Percentiles rank a stretch among this genome's conserved stretches.
Conservation (phyloP, 1,140 invertebrate species). For the Lucilia sericata region DNA sequence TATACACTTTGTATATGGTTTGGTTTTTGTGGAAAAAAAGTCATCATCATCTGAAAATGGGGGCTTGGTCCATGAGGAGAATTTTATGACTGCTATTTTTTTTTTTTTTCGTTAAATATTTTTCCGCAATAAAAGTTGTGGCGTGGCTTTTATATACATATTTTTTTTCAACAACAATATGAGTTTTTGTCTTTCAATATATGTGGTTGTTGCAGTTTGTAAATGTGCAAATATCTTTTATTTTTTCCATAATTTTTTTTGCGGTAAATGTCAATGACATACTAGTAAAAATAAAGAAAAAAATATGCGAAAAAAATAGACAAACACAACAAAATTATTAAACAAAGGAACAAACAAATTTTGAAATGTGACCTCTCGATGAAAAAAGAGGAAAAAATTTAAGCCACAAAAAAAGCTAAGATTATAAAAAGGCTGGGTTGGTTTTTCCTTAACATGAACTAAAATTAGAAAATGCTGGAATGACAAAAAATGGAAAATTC, state of each 20-base stretch:
- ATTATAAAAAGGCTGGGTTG: constrained; percentile 9
- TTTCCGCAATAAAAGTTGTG: constrained; percentile 27
- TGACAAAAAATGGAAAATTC: neutral
- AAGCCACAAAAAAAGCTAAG: no score
- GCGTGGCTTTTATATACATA: constrained; percentile 12
- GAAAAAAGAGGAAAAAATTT: neutral
- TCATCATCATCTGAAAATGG: constrained; percentile 32
- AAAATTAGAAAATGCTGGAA: neutral
- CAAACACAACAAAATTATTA: constrained; percentile 8
- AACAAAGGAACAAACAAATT: constrained; percentile 35
- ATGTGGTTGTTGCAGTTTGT: neutral
- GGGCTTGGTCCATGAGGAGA: constrained; percentile 43
- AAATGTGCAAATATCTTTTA: constrained; percentile 36
- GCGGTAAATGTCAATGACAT: constrained; percentile 43
- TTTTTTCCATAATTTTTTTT: neutral
- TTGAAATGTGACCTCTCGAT: constrained; percentile 30
- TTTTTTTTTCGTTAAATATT: neutral
- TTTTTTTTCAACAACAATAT: neutral
- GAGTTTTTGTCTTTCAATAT: constrained; percentile 13
- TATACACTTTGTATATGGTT: neutral
- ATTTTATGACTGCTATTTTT: constrained; percentile 39
- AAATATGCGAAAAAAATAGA: neutral
- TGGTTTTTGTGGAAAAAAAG: constrained; percentile 16
- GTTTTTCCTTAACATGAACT: neutral
- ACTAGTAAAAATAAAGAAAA: neutral